A percentile compares a stretch with the other conserved stretches of the same genome.
phyloP scores from a whole-genome alignment of 2,797 vertebrate genomes.

The Betta splendens region DNA sequence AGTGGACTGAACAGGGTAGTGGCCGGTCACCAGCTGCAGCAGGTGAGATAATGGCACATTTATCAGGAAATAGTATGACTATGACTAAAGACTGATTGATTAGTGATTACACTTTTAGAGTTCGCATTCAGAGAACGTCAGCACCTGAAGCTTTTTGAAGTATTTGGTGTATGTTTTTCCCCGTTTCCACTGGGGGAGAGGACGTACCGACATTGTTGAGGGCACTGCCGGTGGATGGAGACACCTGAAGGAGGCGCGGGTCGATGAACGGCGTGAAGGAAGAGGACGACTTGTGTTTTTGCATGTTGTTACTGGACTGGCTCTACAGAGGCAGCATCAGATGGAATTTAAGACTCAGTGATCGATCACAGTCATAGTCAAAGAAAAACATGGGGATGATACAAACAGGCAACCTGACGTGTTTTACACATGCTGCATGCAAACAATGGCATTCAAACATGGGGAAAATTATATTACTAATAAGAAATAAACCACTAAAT shows the following conservation, averaged over 20 bases:
- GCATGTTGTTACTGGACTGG: conserved; percentile 97
- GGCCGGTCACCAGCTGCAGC: conserved; percentile 34
- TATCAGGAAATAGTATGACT: too few species aligned
- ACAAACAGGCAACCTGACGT: conserved; percentile 38
- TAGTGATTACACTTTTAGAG: too few species aligned
- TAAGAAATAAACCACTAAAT: too few species aligned
- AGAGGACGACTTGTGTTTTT: conserved; percentile 99
- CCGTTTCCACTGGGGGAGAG: not conserved
- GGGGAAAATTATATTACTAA: conserved; percentile 36
- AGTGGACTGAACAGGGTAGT: conserved; percentile 2
- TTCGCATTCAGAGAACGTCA: not conserved
- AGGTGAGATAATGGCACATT: conserved; percentile 30
- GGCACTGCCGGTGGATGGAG: conserved; percentile 95
- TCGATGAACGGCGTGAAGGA: conserved; percentile 99
- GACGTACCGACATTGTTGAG: conserved; percentile 95
- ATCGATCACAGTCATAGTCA: not conserved
- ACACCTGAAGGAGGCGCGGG: conserved; percentile 97
- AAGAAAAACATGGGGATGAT: conserved; percentile 1
- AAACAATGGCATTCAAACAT: conserved; percentile 30
- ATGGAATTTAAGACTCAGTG: conserved; percentile 3
- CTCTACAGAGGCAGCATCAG: conserved; percentile 76
- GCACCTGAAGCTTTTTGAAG: not conserved
- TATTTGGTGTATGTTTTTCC: not conserved
- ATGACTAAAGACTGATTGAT: too few species aligned
- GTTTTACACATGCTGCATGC: conserved; percentile 46